Percentiles rank a stretch among this genome's conserved stretches.
Conservation (phyloP, 2,113 vertebrate genomes). For the Chitala chitala region DNA sequence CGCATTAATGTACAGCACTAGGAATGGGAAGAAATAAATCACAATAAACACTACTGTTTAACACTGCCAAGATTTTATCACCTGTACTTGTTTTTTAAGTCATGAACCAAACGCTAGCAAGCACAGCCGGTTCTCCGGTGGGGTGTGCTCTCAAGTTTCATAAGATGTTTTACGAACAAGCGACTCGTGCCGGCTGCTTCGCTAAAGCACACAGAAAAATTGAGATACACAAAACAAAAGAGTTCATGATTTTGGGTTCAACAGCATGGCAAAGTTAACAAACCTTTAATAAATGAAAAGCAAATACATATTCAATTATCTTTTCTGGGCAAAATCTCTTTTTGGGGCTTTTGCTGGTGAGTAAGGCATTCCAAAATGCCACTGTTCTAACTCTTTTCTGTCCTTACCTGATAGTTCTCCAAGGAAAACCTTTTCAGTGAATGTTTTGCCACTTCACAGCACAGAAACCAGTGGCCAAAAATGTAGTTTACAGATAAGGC, state of each 20-base stretch:
- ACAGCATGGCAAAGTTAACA: conserved; percentile 94
- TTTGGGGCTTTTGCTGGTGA: conserved; percentile 50
- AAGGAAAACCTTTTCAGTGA: background rate
- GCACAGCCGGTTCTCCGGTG: conserved; percentile 98
- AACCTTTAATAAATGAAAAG: conserved; percentile 68
- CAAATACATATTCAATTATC: conserved; percentile 40
- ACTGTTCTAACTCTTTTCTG: conserved; percentile 35
- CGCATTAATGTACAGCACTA: conserved; percentile 47
- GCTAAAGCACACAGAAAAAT: conserved; percentile 99
- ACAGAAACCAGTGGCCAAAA: conserved; percentile 1
- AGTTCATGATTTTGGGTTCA: conserved; percentile 96
- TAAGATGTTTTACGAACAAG: conserved; percentile 99
- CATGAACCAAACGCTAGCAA: conserved; percentile 99
- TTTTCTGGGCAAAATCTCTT: conserved; percentile 47
- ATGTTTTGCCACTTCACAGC: conserved; percentile 1
- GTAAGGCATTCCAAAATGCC: conserved; percentile 34
- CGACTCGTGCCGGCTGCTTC: conserved; percentile 99
- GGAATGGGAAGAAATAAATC: conserved; percentile 80
- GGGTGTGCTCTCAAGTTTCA: conserved; percentile 99
- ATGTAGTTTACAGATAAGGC: no score
- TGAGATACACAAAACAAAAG: conserved; percentile 99
- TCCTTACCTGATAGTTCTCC: conserved; percentile 32
- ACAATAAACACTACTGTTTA: conserved; percentile 97
- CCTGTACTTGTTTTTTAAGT: conserved; percentile 99
- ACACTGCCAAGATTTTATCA: conserved; percentile 99